Percentiles rank a stretch among this genome's conserved stretches.
phyloP scores from a whole-genome alignment of 2,888 invertebrate species.

The Philereme transversata region DNA sequence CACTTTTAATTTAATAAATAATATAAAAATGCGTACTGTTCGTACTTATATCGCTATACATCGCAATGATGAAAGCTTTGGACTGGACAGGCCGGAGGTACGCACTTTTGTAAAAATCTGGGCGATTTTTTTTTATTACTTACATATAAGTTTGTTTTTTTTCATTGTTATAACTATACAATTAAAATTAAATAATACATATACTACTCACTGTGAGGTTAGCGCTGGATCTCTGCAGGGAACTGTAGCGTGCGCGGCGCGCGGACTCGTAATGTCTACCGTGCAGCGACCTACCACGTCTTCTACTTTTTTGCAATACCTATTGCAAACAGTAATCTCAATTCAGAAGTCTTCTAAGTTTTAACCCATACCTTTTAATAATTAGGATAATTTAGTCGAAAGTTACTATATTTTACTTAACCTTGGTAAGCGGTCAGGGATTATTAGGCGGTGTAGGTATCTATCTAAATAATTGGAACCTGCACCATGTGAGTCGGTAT shows the following conservation, averaged over 20 bases:
- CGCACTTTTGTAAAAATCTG: not conserved
- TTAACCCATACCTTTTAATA: not conserved
- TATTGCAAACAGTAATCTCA: constrained; percentile 26
- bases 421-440: no score
- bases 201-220: constrained; percentile 25
- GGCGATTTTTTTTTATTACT: not conserved
- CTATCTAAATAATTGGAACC: no score
- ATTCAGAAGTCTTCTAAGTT: constrained; percentile 3
- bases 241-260: constrained; percentile 29
- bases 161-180: not conserved
- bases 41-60: no score
- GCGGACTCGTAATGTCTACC: constrained; percentile 41
- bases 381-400: not conserved
- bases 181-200: not conserved
- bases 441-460: no score
- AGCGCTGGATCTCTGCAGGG: constrained; percentile 14
- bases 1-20: no score
- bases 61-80: no score
- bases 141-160: not conserved
- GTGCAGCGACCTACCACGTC: constrained; percentile 16
- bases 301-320: constrained; percentile 45
- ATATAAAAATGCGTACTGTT: no score
- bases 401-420: not conserved
- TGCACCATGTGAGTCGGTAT: no score
- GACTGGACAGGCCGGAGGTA: no score